Conservation (phyloP, 2,888 invertebrate genomes). For the Hypena proboscidalis region DNA sequence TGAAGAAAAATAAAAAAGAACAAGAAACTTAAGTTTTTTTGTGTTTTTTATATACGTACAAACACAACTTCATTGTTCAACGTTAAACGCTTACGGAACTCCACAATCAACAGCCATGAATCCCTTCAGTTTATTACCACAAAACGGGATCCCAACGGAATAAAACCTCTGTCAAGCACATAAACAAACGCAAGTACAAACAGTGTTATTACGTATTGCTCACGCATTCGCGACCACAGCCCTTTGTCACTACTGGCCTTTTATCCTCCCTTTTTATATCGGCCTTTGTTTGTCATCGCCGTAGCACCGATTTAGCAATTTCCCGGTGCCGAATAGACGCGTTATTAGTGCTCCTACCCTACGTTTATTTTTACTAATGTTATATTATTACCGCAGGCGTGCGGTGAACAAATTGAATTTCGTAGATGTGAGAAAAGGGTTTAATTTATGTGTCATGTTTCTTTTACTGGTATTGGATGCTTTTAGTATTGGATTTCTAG, state of each 20-base stretch:
- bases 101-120: neutral
- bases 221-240: conserved; percentile 45
- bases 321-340: conserved; percentile 49
- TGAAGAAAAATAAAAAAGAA: too few species aligned
- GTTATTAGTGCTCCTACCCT: conserved; percentile 41
- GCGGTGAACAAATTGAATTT: conserved; percentile 41
- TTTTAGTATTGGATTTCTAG: conserved; percentile 15
- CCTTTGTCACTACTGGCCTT: conserved; percentile 45
- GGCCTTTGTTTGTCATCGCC: conserved; percentile 52
- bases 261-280: conserved; percentile 47
- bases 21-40: too few species aligned
- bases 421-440: conserved; percentile 26
- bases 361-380: conserved; percentile 46
- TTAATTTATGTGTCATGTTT: conserved; percentile 16
- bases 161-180: conserved; percentile 30
- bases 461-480: conserved; percentile 20
- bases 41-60: too few species aligned
- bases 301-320: conserved; percentile 56
- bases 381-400: conserved; percentile 27
- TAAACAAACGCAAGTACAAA: conserved; percentile 22
- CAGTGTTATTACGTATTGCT: conserved; percentile 50
- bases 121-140: neutral
- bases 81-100: too few species aligned
- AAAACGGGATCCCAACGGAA: conserved; percentile 8
- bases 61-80: too few species aligned